Conservation (phyloP, 2,888 invertebrate species). For the Drosophila phalerata region DNA sequence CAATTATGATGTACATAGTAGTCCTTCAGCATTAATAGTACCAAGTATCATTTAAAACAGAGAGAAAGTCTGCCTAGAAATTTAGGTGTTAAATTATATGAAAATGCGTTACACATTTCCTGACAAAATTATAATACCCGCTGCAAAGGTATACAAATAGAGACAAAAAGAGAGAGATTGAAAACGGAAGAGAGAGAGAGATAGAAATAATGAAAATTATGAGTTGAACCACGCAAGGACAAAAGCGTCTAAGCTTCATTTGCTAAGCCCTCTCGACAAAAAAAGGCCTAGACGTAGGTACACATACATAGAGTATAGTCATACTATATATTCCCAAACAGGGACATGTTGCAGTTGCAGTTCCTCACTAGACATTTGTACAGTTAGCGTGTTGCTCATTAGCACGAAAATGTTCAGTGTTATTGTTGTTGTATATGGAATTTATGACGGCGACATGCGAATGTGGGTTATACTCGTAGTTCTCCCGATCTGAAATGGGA, state of each 20-base stretch:
- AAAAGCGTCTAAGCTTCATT: constrained; percentile 72
- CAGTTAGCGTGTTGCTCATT: constrained; percentile 79
- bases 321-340: constrained; percentile 5
- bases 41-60: too few relatives aligned
- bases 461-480: constrained; percentile 67
- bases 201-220: constrained; percentile 64
- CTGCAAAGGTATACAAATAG: neutral
- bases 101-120: neutral
- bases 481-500: constrained; percentile 46
- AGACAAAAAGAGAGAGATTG: neutral
- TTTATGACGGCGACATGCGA: constrained; percentile 74
- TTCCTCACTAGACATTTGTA: constrained; percentile 61
- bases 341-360: constrained; percentile 32
- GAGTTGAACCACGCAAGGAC: constrained; percentile 80
- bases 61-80: too few relatives aligned
- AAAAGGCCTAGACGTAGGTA: constrained; percentile 30
- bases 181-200: neutral
- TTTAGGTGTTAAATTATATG: too few relatives aligned
- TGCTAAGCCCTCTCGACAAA: constrained; percentile 60
- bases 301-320: constrained; percentile 22
- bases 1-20: neutral
- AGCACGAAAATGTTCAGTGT: constrained; percentile 73
- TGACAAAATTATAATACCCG: neutral
- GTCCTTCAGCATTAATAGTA: neutral
- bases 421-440: constrained; percentile 54